These are phyloP conservation scores for Turnix velox DNA, from an alignment of 2,113 vertebrate species.

Conservation along the genomic window DNA sequence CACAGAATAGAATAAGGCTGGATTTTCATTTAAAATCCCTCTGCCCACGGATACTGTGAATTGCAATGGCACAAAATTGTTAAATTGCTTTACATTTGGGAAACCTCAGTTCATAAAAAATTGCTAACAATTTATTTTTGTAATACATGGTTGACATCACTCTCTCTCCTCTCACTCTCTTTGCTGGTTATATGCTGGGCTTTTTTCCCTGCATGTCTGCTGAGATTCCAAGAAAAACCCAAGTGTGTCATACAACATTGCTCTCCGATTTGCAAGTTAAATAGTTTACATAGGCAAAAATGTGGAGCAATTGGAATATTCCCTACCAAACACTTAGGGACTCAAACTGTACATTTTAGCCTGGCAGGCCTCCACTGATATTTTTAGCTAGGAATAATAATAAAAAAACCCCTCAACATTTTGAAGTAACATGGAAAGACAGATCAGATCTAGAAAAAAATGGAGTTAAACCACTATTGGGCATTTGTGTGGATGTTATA, in stretches of 20 bases:
- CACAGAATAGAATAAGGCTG: slow-evolving; percentile 9
- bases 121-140: slow-evolving; percentile 63
- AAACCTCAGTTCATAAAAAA: slow-evolving; percentile 61
- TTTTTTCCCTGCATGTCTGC: slow-evolving; percentile 20
- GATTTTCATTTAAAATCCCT: slow-evolving; percentile 54
- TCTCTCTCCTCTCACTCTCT: not conserved
- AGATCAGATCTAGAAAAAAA: not conserved
- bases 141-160: slow-evolving; percentile 49
- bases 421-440: slow-evolving; percentile 34
- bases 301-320: slow-evolving; percentile 59
- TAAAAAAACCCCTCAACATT: not conserved
- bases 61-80: slow-evolving; percentile 57
- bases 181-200: not conserved
- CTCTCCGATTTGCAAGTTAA: slow-evolving; percentile 70
- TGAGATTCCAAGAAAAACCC: slow-evolving; percentile 64
- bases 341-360: slow-evolving; percentile 58
- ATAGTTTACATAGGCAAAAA: slow-evolving; percentile 65
- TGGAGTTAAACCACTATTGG: not conserved
- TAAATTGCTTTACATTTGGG: slow-evolving; percentile 66
- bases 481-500: not conserved
- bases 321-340: slow-evolving; percentile 49
- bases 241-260: slow-evolving; percentile 65
- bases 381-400: slow-evolving; percentile 16
- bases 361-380: slow-evolving; percentile 44
- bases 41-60: slow-evolving; percentile 32